Evolutionary conservation across 1,140 invertebrate genomes (phyloP), one percentile per base, ranked within the genome.

Genomic region (Sycophila sp.): DNA sequence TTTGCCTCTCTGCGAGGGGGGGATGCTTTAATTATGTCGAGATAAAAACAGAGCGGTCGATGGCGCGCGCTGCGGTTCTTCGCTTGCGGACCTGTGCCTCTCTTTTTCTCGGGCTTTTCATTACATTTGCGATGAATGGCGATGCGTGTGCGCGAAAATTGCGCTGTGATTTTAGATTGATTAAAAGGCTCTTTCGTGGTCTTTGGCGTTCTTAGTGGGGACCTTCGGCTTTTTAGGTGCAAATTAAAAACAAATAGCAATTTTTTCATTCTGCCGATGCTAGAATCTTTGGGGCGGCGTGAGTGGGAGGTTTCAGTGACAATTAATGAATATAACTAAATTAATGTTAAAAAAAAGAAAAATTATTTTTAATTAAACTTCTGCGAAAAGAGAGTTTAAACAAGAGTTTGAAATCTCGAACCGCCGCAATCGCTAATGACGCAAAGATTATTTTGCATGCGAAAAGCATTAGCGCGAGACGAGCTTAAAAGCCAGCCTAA

Each of bases 1-100:
- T 49, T 47, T 38, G 24, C 36, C 26, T 58, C 36, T 15, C 30
- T 22, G 49, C 26, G 49, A 36, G 17, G n/a, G 32, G 2, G 22
- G n/a, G 11, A 30, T n/a, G n/a, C 56, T 69, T 63, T 69, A 62
- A 69, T 69, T 69, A 69, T n/a, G n/a, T 55, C 58, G 32, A 22
- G 42, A 51, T 59, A 69, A 69, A 68, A 62, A 60, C 45, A 69
- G 38, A 60, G 45, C 15, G 45, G 24, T 1, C 17, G 24, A 7
- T 2, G 15, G 24, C 11, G 26, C 6, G 24, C 26, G 45, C n/a
- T 42, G 13, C 13, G n/a, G n/a, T n/a, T n/a, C n/a, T 26, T 53
- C 0, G 26, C 8, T n/a, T 0, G 49, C 7, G 13, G 28, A 28
- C 38, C 56, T 58, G 32, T 24, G 26, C 15, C 55, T 36, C 6